Conservation (phyloP, 2,888 invertebrate species). For the Apamea epomidion region DNA sequence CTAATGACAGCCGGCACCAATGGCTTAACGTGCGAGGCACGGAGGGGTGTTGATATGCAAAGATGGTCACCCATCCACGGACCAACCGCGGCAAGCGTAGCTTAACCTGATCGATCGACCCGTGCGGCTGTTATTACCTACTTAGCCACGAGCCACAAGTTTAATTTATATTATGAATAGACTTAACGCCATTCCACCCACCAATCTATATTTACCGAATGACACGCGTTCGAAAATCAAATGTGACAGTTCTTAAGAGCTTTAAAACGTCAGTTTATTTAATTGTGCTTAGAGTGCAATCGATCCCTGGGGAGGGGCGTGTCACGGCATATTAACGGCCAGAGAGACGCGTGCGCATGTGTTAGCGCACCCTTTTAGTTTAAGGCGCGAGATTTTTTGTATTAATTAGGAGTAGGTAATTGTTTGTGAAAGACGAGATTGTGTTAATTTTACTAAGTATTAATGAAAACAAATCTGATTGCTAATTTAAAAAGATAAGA, state of each 20-base stretch:
- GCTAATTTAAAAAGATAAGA: no score
- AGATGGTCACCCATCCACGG: no score
- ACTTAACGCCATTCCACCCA: background rate
- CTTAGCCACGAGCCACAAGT: no score
- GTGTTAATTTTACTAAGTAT: background rate
- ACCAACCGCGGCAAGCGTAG: no score
- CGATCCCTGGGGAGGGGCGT: constrained; percentile 53
- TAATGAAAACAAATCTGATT: no score
- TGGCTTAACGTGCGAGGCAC: no score
- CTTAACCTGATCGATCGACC: no score
- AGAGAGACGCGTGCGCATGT: constrained; percentile 37
- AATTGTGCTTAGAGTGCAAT: constrained; percentile 64
- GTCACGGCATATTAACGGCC: constrained; percentile 51
- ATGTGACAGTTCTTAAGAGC: constrained; percentile 60
- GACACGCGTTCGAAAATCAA: constrained; percentile 32
- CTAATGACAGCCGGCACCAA: no score
- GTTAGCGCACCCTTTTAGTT: constrained; percentile 59
- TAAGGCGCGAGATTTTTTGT: constrained; percentile 44
- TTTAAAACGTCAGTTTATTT: constrained; percentile 56
- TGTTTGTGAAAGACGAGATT: constrained; percentile 7
- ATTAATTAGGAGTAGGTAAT: constrained; percentile 33
- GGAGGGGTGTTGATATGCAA: no score
- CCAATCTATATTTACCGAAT: constrained; percentile 39
- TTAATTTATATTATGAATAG: no score
- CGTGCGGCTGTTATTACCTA: no score